A percentile compares a stretch with the other conserved stretches of the same genome.
Conservation (phyloP, 2,888 invertebrate genomes). For the Teinopalpus imperialis region DNA sequence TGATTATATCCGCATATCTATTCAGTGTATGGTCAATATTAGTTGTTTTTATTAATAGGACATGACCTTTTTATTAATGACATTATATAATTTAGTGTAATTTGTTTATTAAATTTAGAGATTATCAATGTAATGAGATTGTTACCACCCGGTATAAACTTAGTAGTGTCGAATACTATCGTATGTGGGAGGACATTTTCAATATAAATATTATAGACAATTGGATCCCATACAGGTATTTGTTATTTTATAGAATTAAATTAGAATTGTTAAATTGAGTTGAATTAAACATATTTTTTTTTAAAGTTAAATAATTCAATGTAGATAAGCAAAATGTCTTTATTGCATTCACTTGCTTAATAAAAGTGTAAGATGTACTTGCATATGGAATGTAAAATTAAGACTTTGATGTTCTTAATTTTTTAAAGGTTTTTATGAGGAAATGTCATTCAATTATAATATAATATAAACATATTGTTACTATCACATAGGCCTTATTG, state of each 20-base stretch:
- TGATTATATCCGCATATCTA: conserved; percentile 42
- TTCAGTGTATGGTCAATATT: conserved; percentile 56
- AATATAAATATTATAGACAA: conserved; percentile 47
- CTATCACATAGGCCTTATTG: conserved; percentile 56
- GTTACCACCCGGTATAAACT: conserved; percentile 74
- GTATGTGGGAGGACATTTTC: conserved; percentile 52
- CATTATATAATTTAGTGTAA: conserved; percentile 70
- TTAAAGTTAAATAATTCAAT: conserved; percentile 58
- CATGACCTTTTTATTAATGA: conserved; percentile 73
- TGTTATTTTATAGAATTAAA: conserved; percentile 63
- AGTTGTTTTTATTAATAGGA: conserved; percentile 60
- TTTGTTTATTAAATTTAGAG: conserved; percentile 73
- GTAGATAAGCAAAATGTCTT: conserved; percentile 66
- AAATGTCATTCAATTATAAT: conserved; percentile 49
- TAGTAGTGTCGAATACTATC: conserved; percentile 53
- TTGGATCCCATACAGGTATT: conserved; percentile 58
- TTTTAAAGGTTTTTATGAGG: conserved; percentile 52
- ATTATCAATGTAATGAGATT: conserved; percentile 74
- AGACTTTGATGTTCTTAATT: conserved; percentile 67
- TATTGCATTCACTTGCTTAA: conserved; percentile 57
- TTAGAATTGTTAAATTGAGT: conserved; percentile 66
- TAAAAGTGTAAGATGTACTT: conserved; percentile 52
- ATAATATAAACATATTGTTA: conserved; percentile 46
- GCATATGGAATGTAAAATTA: conserved; percentile 57
- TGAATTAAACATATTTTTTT: conserved; percentile 58